phyloP scores from a whole-genome alignment of 1,140 invertebrate genomes.

The Wasmannia auropunctata region DNA sequence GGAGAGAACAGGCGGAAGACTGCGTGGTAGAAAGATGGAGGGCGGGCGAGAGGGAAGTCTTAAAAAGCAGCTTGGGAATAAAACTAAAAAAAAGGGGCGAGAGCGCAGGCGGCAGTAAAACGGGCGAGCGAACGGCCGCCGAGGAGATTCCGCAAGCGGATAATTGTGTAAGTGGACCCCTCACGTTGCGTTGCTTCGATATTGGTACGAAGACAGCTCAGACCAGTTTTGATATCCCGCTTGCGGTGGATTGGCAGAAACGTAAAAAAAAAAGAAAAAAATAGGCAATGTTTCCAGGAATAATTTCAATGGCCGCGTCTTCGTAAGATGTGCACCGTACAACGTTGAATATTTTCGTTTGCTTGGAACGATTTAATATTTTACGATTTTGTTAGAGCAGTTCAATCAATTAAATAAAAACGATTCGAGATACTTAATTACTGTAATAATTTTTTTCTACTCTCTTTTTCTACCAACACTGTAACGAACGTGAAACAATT shows the following conservation, averaged over 20 bases:
- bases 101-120: constrained; percentile 77
- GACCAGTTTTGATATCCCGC: constrained; percentile 42
- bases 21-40: constrained; percentile 63
- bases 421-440: neutral
- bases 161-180: constrained; percentile 82
- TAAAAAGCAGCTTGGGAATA: constrained; percentile 66
- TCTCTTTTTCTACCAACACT: neutral
- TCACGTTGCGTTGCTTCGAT: constrained; percentile 46
- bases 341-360: neutral
- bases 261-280: constrained; percentile 28
- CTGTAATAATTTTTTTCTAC: neutral
- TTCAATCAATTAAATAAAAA: neutral
- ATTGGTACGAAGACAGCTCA: constrained; percentile 38
- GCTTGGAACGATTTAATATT: neutral
- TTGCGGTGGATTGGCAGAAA: constrained; percentile 22
- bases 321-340: neutral
- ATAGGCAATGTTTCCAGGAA: neutral
- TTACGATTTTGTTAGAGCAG: neutral
- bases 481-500: neutral
- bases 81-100: constrained; percentile 65
- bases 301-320: neutral
- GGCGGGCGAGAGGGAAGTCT: constrained; percentile 39
- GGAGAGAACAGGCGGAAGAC: constrained; percentile 48
- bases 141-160: constrained; percentile 80
- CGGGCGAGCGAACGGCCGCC: constrained; percentile 72